Conservation (phyloP, 1,140 invertebrate species). For the Calliopsis andreniformis region DNA sequence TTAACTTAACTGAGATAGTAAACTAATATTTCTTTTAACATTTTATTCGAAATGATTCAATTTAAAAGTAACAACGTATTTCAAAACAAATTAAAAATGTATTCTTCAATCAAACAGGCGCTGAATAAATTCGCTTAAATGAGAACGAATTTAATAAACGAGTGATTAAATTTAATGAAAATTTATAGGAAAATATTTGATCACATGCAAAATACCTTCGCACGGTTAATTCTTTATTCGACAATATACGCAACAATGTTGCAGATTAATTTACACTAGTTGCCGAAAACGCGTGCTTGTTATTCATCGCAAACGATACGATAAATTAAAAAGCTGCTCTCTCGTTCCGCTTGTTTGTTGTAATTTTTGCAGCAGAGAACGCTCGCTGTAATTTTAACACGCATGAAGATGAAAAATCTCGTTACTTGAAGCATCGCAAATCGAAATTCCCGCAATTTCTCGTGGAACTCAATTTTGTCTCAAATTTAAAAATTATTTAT, state of each 20-base stretch:
- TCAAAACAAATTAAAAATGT: too few relatives aligned
- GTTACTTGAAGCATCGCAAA: not conserved
- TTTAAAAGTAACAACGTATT: too few relatives aligned
- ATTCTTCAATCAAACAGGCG: not conserved
- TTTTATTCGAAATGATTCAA: too few relatives aligned
- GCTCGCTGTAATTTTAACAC: not conserved
- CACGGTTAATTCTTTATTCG: not conserved
- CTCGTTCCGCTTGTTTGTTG: not conserved
- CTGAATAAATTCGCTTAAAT: not conserved
- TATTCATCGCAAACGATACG: not conserved
- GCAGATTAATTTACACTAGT: constrained; percentile 29
- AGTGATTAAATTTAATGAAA: not conserved
- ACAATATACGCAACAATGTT: not conserved
- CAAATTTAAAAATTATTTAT: too few relatives aligned
- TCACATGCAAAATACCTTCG: not conserved
- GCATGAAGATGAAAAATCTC: not conserved
- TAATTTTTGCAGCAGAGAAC: not conserved
- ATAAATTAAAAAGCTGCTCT: constrained; percentile 1
- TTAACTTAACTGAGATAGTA: too few relatives aligned
- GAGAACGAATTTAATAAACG: not conserved
- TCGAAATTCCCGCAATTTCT: not conserved
- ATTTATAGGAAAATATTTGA: constrained; percentile 10
- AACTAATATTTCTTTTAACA: too few relatives aligned
- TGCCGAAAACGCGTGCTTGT: constrained; percentile 6
- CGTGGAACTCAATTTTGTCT: too few relatives aligned